Base-by-base conservation (phyloP, 2,797 vertebrate species). In the Mareca penelope region DNA sequence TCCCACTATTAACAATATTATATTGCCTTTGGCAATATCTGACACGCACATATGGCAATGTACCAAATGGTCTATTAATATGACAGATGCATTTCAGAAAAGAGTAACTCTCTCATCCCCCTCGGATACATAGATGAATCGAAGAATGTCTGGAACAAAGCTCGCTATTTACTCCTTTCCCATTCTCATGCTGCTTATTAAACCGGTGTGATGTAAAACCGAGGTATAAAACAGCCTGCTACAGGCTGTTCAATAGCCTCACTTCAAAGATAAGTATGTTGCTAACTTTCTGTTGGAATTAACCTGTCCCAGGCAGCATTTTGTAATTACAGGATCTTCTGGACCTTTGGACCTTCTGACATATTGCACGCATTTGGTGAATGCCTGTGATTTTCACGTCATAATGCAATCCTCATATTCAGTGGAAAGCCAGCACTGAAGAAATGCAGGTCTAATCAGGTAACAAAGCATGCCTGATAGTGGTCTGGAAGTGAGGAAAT, bases 371-470 rank as follows among this genome's bases (percentile, higher is more conserved):
- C 92, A 94, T 82, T 91, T 97, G 92, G 82, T 59, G 92, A 96
- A 94, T 84, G 71, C 55, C 80, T 57, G 68, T 61, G 93, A 93
- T 97, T 96, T 97, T 96, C 86, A 83, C 89, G 92, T 96, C 67
- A 71, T 78, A 95, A 88, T 77, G 68, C 59, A 96, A 39, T 73
- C 23, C 65, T 61, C 53, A 91, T 50, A 50, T 86, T 93, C 59
- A 75, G 88, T 67, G 93, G 88, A 96, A 96, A 96, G 72, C 13
- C 81, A 89, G 81, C 91, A 92, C 8, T 56, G 83, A 92, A 93
- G 87, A 97, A 96, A 92, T 76, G 31, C 52, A 91, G 72, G 75
- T 93, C 95, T 90, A 97, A 90, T 75, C 90, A 95, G 85, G 93
- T 95, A 96, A 94, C 52, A 95, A 90, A 97, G 68, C 40, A 57